Conservation (phyloP, 2,888 invertebrate species). For the Agriopis aurantiaria region DNA sequence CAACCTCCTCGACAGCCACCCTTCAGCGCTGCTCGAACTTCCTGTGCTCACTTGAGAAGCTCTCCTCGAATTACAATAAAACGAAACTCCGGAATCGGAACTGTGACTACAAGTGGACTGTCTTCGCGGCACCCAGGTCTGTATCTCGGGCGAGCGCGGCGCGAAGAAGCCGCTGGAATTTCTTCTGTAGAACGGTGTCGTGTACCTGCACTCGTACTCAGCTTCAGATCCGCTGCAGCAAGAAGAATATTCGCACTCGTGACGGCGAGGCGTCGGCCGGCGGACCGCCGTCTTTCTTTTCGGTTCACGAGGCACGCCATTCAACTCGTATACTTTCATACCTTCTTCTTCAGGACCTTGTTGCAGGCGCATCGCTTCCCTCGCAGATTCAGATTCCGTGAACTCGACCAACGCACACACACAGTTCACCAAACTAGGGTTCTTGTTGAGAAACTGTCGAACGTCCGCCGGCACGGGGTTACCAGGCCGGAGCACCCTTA, state of each 20-base stretch:
- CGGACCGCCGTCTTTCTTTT: conserved; percentile 91
- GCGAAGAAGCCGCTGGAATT: conserved; percentile 80
- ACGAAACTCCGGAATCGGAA: conserved; percentile 85
- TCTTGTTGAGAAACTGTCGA: conserved; percentile 95
- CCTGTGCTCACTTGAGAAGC: conserved; percentile 87
- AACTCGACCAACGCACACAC: conserved; percentile 97
- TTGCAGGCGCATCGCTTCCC: conserved; percentile 91
- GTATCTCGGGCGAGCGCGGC: conserved; percentile 84
- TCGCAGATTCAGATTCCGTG: conserved; percentile 94
- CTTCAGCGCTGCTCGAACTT: conserved; percentile 87
- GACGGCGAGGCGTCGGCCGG: conserved; percentile 86
- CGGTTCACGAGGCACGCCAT: conserved; percentile 90
- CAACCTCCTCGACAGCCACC: conserved; percentile 88
- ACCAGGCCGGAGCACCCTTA: conserved; percentile 95
- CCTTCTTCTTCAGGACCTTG: conserved; percentile 85
- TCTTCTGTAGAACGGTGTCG: conserved; percentile 75
- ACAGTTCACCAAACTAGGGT: conserved; percentile 94
- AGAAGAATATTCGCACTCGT: conserved; percentile 88
- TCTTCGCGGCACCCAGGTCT: conserved; percentile 88
- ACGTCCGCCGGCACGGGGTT: conserved; percentile 96
- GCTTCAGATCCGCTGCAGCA: conserved; percentile 84
- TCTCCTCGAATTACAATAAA: conserved; percentile 85
- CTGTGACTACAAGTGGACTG: conserved; percentile 88
- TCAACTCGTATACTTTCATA: conserved; percentile 92
- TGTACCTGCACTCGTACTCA: conserved; percentile 81